These are phyloP conservation scores for Archilochus colubris DNA, from an alignment of 2,113 vertebrate genomes.

Conservation along the genomic window DNA sequence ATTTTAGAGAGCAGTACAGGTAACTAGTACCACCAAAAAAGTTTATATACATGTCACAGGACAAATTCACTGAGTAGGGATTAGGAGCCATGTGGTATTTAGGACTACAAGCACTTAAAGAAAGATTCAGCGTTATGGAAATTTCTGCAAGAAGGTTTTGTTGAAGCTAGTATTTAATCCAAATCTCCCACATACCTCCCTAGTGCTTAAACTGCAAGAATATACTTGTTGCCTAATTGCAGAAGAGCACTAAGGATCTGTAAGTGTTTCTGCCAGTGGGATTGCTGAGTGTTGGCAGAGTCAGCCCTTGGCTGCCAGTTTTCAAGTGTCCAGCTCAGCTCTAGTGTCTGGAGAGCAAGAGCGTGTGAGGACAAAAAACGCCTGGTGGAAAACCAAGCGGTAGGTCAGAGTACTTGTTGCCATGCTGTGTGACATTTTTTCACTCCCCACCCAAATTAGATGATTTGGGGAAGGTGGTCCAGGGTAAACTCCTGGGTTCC, in stretches of 20 bases:
- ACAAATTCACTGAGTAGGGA: not conserved
- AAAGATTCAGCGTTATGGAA: not conserved
- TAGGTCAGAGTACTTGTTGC: not conserved
- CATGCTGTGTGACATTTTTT: not conserved
- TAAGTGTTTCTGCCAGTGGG: not conserved
- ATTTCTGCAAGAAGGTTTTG: not conserved
- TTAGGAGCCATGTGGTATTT: not conserved
- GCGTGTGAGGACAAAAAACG: not conserved
- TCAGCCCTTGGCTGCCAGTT: constrained; percentile 24
- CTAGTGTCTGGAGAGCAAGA: not conserved
- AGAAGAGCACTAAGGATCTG: not conserved
- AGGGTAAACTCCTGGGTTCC: not conserved
- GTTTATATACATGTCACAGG: fast-evolving
- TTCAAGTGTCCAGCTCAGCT: constrained; percentile 10
- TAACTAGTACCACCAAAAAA: not conserved
- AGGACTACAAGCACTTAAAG: not conserved
- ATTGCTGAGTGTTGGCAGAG: constrained; percentile 3
- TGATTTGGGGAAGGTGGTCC: not conserved
- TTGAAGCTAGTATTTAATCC: not conserved
- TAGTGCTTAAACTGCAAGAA: not conserved
- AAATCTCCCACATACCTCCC: not conserved
- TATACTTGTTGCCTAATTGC: constrained; percentile 22
- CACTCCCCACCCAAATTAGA: not conserved
- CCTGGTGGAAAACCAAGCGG: not conserved
- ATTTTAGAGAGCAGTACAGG: not conserved